Conservation (phyloP, 53 echinoderm and acorn worm species). For the Echinarachnius parma region DNA sequence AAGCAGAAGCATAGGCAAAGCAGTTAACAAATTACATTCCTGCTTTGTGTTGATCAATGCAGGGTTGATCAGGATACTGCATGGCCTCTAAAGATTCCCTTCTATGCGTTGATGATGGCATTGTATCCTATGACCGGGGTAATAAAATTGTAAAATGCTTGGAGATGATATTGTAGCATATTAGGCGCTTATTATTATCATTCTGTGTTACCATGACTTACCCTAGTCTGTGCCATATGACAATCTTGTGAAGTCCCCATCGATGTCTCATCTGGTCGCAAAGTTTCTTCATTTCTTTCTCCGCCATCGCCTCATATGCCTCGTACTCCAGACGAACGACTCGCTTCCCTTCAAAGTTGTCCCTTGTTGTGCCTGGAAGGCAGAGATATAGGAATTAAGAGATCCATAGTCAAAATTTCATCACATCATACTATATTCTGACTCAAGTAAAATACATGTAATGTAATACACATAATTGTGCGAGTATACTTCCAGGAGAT, state of each 20-base stretch:
- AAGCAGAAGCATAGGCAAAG: no score
- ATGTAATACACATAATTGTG: no score
- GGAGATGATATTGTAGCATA: no score
- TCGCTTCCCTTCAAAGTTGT: slow-evolving; percentile 89
- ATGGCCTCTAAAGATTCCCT: slow-evolving; percentile 78
- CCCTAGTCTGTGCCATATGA: slow-evolving; percentile 83
- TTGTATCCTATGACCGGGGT: no score
- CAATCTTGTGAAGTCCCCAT: slow-evolving; percentile 76
- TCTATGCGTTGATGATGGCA: slow-evolving; percentile 86
- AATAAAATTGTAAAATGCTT: no score
- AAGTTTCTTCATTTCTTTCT: slow-evolving; percentile 63
- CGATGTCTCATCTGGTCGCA: slow-evolving; percentile 55
- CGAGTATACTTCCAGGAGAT: no score
- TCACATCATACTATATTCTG: not conserved
- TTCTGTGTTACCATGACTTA: slow-evolving; percentile 36
- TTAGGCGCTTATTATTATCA: no score
- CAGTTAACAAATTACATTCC: no score
- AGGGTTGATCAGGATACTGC: no score
- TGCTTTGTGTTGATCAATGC: slow-evolving; percentile 88
- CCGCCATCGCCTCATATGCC: slow-evolving; percentile 80
- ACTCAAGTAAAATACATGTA: no score
- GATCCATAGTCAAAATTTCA: not conserved
- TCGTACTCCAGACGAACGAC: slow-evolving; percentile 81
- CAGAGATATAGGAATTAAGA: not conserved
- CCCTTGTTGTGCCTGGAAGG: slow-evolving; percentile 71